phyloP scores from a whole-genome alignment of 2,888 invertebrate species.

The Glaucopsyche alexis region DNA sequence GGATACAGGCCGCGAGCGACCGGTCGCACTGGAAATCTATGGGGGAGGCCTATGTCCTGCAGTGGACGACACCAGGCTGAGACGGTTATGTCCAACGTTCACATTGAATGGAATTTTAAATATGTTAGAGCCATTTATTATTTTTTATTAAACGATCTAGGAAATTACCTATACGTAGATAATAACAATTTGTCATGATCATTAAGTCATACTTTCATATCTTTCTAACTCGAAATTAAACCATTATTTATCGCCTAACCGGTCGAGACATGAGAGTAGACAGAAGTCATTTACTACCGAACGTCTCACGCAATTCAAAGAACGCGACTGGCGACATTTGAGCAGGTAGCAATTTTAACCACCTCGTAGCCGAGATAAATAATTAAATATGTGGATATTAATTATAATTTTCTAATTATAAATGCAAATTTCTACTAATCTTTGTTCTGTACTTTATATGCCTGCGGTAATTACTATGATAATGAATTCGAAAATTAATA shows the following conservation, averaged over 20 bases:
- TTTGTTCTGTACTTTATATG: not conserved
- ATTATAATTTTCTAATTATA: not conserved
- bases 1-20: too few species aligned
- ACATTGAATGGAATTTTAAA: not conserved
- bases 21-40: too few species aligned
- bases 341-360: not conserved
- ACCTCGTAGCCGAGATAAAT: not conserved
- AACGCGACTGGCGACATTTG: constrained; percentile 3
- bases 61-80: too few species aligned
- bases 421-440: not conserved
- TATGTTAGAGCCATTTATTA: not conserved
- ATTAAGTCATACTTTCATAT: constrained; percentile 11
- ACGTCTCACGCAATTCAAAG: not conserved
- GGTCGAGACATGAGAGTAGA: not conserved
- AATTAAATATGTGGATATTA: not conserved
- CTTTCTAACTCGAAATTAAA: not conserved
- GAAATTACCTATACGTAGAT: not conserved
- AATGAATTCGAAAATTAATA: not conserved
- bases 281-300: not conserved
- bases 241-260: constrained; percentile 8
- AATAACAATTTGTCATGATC: constrained; percentile 3
- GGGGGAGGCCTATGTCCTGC: too few species aligned
- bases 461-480: not conserved
- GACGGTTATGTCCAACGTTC: not conserved
- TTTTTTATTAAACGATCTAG: not conserved